A percentile compares a stretch with the other conserved stretches of the same genome.
phyloP scores from a whole-genome alignment of 2,888 invertebrate genomes.

The Tillus elongatus region DNA sequence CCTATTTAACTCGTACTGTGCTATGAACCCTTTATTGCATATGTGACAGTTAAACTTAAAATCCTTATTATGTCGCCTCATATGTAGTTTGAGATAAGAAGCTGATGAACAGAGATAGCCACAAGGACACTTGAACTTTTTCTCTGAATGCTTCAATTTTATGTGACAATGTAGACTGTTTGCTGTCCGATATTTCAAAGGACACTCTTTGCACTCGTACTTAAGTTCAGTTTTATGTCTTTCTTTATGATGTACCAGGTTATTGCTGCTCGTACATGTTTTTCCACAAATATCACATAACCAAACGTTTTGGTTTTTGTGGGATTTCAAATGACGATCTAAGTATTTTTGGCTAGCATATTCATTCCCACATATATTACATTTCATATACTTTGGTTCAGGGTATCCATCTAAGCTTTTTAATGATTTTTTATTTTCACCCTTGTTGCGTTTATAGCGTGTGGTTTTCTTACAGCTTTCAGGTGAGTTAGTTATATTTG shows the following conservation, averaged over 20 bases:
- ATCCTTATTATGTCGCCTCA: background rate
- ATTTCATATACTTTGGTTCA: no score
- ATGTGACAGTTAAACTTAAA: background rate
- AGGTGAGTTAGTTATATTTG: no score
- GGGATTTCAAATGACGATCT: background rate
- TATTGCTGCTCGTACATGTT: background rate
- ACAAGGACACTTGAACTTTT: background rate
- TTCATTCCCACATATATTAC: background rate
- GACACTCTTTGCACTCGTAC: slow-evolving; percentile 2
- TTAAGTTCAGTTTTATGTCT: background rate
- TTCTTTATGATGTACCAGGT: slow-evolving; percentile 1
- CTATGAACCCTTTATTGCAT: background rate
- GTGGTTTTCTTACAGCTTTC: no score
- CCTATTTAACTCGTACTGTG: background rate
- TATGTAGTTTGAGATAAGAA: background rate
- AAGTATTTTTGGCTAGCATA: background rate
- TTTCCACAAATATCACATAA: slow-evolving; percentile 1
- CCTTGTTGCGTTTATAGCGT: no score
- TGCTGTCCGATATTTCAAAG: background rate
- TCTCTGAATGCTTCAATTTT: background rate
- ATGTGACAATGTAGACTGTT: background rate
- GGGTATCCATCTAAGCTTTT: no score
- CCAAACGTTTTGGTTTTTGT: background rate
- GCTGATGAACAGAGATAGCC: background rate
- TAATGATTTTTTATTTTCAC: no score